Percentiles rank a stretch among this genome's conserved stretches.
These are phyloP conservation scores for Nasua narica DNA, from an alignment of 2,797 vertebrate species.

Conservation along the genomic window DNA sequence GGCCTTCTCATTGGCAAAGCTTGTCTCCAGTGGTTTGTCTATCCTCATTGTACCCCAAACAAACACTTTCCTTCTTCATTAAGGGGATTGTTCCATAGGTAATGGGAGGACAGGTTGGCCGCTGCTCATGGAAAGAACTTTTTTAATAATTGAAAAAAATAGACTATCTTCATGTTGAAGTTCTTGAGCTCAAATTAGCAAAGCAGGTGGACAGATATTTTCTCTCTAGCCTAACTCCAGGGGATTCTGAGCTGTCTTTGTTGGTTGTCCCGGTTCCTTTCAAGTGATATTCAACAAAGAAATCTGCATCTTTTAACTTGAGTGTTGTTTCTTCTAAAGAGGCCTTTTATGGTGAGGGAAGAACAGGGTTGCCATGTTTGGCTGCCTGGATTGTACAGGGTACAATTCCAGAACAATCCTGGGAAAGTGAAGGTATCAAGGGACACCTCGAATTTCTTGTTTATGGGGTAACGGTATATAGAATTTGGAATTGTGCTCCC, in stretches of 20 bases:
- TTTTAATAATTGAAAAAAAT: constrained; percentile 66
- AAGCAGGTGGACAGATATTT: constrained; percentile 56
- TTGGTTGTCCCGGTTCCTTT: constrained; percentile 57
- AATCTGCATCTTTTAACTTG: constrained; percentile 46
- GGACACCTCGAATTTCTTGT: background rate
- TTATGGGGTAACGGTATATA: background rate
- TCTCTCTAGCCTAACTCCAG: constrained; percentile 25
- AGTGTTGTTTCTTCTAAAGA: constrained; percentile 41
- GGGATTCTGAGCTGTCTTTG: constrained; percentile 42
- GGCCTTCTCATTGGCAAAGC: constrained; percentile 41
- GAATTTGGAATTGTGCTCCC: background rate
- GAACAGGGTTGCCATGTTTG: background rate
- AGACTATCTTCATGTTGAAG: constrained; percentile 41
- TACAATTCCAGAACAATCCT: background rate
- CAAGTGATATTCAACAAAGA: constrained; percentile 43
- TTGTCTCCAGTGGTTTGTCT: constrained; percentile 61
- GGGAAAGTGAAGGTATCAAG: background rate
- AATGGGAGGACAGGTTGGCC: constrained; percentile 55
- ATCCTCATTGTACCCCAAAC: constrained; percentile 24
- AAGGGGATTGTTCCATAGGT: constrained; percentile 57
- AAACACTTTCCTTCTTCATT: constrained; percentile 68
- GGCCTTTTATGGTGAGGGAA: background rate
- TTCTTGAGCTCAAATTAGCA: constrained; percentile 68
- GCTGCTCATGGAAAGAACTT: constrained; percentile 3
- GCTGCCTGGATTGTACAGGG: background rate